These are phyloP conservation scores for roundworm (Caenorhabditis elegans) DNA, from an alignment of 1,140 invertebrate genomes.

Conservation along the genomic window WBcel235 BX284605.5:11428501-11429000, in stretches of 20 bases:
- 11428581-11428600: too few relatives aligned
- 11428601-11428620: too few relatives aligned
- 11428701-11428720: slow-evolving; percentile 1
- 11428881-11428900: slow-evolving; percentile 15
- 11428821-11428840: not conserved
- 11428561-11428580: too few relatives aligned
- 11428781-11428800: not conserved
- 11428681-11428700: slow-evolving; percentile 2
- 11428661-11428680: not conserved
- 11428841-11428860: slow-evolving; percentile 14
- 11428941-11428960: not conserved
- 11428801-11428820: too few relatives aligned
- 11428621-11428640: too few relatives aligned
- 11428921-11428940: slow-evolving; percentile 21
- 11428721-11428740: not conserved
- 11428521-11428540: too few relatives aligned
- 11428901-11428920: not conserved
- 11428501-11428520: too few relatives aligned
- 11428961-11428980: not conserved
- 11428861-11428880: not conserved
- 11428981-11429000: not conserved
- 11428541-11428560: too few relatives aligned
- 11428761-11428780: too few relatives aligned
- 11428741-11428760: too few relatives aligned
- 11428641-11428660: too few relatives aligned